Evolutionary conservation across 2,797 vertebrate species (phyloP).

Genomic region (Iguana delicatissima): DNA sequence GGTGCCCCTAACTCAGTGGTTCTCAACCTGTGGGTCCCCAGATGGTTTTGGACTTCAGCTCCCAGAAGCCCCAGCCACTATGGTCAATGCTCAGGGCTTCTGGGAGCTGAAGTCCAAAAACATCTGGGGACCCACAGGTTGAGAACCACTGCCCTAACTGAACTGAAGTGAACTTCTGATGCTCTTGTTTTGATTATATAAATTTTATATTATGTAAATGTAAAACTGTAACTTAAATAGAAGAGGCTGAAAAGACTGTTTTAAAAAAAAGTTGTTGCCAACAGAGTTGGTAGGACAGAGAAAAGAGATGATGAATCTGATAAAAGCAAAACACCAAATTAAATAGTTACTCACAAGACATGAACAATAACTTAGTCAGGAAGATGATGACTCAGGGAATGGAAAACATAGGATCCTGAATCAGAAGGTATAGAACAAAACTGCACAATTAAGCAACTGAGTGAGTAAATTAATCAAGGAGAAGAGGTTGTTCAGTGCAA

Average conservation of each 20-base stretch:
- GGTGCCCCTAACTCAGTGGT: too few relatives aligned
- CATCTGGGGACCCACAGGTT: too few relatives aligned
- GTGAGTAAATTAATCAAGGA: constrained; percentile 39
- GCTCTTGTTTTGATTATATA: too few relatives aligned
- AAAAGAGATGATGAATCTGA: not conserved
- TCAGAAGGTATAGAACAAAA: constrained; percentile 57
- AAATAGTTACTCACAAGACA: constrained; percentile 35
- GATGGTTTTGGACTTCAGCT: too few relatives aligned
- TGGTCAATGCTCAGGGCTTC: too few relatives aligned
- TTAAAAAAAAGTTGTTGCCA: not conserved
- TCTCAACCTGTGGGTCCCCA: too few relatives aligned
- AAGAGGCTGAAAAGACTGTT: not conserved
- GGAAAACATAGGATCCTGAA: constrained; percentile 31
- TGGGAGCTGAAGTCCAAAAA: too few relatives aligned
- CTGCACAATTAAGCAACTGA: constrained; percentile 30
- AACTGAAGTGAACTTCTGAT: too few relatives aligned
- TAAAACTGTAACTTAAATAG: constrained; percentile 7
- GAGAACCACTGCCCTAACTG: too few relatives aligned
- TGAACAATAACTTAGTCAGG: constrained; percentile 1
- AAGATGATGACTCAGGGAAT: constrained; percentile 53
- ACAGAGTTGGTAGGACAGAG: not conserved
- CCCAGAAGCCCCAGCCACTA: too few relatives aligned
- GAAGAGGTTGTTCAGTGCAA: constrained; percentile 37
- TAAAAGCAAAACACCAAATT: not conserved
- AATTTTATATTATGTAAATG: not conserved